Percentiles rank a stretch among this genome's conserved stretches.
Conservation (phyloP, 2,888 invertebrate species). For the Drosophila cognata region DNA sequence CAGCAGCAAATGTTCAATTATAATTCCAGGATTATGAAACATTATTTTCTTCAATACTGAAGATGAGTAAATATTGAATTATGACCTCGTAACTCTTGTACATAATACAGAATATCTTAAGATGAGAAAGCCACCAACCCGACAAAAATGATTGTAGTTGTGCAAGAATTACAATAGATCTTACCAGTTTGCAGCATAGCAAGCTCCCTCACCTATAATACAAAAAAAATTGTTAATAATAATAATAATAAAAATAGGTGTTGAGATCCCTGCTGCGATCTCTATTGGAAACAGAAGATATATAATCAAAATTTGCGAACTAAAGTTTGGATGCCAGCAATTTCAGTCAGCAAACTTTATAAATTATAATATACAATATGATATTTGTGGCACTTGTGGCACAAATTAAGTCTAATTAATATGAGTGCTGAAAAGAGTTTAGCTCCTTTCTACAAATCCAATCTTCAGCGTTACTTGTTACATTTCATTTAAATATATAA, state of each 20-base stretch:
- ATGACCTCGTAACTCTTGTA: neutral
- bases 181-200: neutral
- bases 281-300: neutral
- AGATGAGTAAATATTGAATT: neutral
- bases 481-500: neutral
- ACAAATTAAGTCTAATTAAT: neutral
- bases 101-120: neutral
- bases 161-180: neutral
- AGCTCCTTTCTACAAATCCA: neutral
- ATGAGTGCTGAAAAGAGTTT: neutral
- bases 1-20: neutral
- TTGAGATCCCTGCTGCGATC: neutral
- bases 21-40: neutral
- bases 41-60: neutral
- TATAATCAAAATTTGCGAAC: neutral
- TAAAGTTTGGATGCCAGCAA: neutral
- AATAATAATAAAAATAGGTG: neutral
- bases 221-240: neutral
- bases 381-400: neutral
- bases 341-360: neutral
- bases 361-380: too few relatives aligned
- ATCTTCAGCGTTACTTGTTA: neutral
- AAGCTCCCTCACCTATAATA: neutral
- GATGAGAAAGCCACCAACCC: accelerated
- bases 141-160: neutral